phyloP scores from a whole-genome alignment of 2,797 vertebrate genomes.

The Delichon dasypus region DNA sequence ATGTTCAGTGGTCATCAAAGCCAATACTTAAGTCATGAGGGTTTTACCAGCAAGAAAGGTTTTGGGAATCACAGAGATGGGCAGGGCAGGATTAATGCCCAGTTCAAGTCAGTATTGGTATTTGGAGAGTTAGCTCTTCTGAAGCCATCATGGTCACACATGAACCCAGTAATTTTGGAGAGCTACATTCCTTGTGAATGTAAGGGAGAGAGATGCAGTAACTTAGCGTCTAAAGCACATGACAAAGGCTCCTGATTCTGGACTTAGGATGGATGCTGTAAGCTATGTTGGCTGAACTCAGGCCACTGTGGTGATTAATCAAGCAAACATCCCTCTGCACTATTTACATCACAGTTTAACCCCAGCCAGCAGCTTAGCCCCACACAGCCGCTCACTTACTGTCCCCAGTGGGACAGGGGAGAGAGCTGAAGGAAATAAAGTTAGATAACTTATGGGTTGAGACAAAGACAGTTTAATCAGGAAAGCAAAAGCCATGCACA shows the following conservation, averaged over 20 bases:
- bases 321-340: background rate
- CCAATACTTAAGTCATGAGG: background rate
- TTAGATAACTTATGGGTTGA: background rate
- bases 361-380: background rate
- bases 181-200: background rate
- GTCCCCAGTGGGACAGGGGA: background rate
- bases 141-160: background rate
- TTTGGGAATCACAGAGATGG: background rate
- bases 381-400: background rate
- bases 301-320: background rate
- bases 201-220: background rate
- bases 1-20: background rate
- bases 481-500: background rate
- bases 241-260: background rate
- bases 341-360: background rate
- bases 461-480: background rate
- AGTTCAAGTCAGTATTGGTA: background rate
- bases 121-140: background rate
- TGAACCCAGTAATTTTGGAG: background rate
- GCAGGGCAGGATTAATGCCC: fast-evolving
- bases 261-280: background rate
- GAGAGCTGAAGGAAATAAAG: background rate
- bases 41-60: background rate
- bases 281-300: background rate
- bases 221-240: background rate